Evolutionary conservation across 2,888 invertebrate species (phyloP).

Genomic region (Eurois occulta): DNA sequence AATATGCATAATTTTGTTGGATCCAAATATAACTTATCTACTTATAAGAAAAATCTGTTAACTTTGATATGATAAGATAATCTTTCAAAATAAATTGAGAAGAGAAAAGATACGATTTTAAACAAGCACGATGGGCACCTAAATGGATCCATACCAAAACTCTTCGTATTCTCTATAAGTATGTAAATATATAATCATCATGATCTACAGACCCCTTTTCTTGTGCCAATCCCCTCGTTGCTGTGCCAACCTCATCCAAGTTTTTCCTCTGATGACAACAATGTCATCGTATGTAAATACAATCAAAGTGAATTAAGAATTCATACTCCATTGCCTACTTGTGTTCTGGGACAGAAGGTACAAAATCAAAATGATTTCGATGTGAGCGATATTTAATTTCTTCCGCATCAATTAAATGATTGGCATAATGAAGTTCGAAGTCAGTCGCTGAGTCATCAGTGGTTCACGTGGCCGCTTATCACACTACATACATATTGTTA

Average conservation of each 20-base stretch:
- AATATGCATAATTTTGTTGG: not conserved
- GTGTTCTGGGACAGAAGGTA: not conserved
- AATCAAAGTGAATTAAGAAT: not conserved
- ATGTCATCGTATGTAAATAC: not conserved
- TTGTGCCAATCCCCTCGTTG: not conserved
- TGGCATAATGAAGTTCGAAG: constrained; percentile 60
- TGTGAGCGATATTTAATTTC: constrained; percentile 40
- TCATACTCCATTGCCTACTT: not conserved
- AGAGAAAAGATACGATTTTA: not conserved
- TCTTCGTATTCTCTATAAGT: no score
- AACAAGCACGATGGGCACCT: not conserved
- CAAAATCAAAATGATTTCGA: constrained; percentile 5
- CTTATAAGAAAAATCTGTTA: not conserved
- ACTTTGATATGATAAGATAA: constrained; percentile 33
- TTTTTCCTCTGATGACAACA: not conserved
- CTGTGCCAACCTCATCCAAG: not conserved
- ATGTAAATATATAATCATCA: not conserved
- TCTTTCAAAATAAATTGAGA: constrained; percentile 15
- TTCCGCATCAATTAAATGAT: constrained; percentile 53
- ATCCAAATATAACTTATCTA: not conserved
- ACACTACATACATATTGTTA: constrained; percentile 76
- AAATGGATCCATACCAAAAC: not conserved
- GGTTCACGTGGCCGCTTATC: constrained; percentile 88
- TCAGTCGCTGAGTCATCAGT: constrained; percentile 80
- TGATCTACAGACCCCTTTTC: not conserved